Evolutionary conservation across 1,140 invertebrate species (phyloP), one percentile per base, ranked within the genome.

Genomic region (Conus betulinus): DNA sequence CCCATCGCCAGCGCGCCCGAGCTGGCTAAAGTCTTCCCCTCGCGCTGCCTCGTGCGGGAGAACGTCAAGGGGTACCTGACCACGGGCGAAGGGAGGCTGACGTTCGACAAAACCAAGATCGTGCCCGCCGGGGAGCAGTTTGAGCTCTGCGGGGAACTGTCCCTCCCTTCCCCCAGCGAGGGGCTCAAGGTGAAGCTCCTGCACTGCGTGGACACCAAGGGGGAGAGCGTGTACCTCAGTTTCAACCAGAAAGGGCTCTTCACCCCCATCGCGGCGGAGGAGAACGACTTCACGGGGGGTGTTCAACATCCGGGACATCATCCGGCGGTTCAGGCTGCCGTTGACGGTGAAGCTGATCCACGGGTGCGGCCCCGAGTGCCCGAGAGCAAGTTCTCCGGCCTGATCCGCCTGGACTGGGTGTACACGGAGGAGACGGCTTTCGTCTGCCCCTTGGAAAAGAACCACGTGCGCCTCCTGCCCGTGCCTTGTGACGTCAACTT

Each of bases 271-370:
- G 98, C 98, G 97, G 98, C 98, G 97, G 97, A 97, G 93, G 97
- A 98, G 94, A 98, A 98, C 91, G 98, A 98, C 95, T 98, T 99
- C 89, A 98, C 97, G 93, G 98, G 98, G 98, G 11, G 98, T 98
- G 23, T 98, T 98, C 94, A 97, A 90, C 63, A 95, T 96, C 57
- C 97, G 97, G 92, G 98, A 98, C 93, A 96, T 99, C 84, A 95
- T 99, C 67, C 97, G 97, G 90, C 98, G 98, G 94, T 95, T 95
- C 89, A 96, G 98, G 88, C 96, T 99, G 95, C 98, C 98, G 3
- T 96, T 99, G 83, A 98, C 98, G 86, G 98, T 99, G 2, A 95
- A 98, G 93, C 96, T 99, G 90, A 98, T 99, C 3, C 97, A 98
- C 92, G 98, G 39, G 97, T 94, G 97, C 90, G 97, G 97, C 60